A percentile compares a stretch with the other conserved stretches of the same genome.
Evolutionary conservation across 1,140 invertebrate genomes (phyloP).

Genomic region (Chironomus tepperi): DNA sequence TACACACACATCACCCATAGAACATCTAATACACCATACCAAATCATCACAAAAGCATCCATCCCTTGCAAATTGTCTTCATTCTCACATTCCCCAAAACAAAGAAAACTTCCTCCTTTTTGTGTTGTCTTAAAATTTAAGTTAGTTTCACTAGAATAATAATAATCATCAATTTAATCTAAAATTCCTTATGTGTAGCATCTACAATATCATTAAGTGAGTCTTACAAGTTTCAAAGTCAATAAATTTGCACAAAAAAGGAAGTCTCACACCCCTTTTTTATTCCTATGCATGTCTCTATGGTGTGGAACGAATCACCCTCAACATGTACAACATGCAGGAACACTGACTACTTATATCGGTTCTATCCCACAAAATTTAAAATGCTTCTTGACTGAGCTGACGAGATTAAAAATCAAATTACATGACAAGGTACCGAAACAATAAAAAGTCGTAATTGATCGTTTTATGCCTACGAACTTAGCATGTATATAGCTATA

Average conservation of each 20-base stretch:
- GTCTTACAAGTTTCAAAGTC: background rate
- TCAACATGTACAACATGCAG: background rate
- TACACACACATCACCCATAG: no score
- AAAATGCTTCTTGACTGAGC: background rate
- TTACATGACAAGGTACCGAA: conserved; percentile 19
- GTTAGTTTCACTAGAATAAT: background rate
- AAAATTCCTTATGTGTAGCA: background rate
- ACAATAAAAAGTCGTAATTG: conserved; percentile 20
- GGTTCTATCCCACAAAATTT: background rate
- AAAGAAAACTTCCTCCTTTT: background rate
- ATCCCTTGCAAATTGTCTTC: background rate
- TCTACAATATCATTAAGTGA: background rate
- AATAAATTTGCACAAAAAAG: conserved; percentile 14
- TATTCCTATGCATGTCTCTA: background rate
- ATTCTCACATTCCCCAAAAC: background rate
- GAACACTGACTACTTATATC: background rate
- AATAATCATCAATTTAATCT: conserved; percentile 9
- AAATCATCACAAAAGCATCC: no score
- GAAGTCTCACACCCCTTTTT: background rate
- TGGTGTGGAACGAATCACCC: conserved; percentile 10
- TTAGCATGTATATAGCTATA: background rate
- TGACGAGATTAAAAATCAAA: conserved; percentile 19
- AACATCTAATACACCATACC: no score
- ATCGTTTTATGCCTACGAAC: background rate
- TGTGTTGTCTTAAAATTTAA: background rate